Evolutionary conservation across 2,113 vertebrate genomes (phyloP).

Genomic region (Pristiophorus japonicus): DNA sequence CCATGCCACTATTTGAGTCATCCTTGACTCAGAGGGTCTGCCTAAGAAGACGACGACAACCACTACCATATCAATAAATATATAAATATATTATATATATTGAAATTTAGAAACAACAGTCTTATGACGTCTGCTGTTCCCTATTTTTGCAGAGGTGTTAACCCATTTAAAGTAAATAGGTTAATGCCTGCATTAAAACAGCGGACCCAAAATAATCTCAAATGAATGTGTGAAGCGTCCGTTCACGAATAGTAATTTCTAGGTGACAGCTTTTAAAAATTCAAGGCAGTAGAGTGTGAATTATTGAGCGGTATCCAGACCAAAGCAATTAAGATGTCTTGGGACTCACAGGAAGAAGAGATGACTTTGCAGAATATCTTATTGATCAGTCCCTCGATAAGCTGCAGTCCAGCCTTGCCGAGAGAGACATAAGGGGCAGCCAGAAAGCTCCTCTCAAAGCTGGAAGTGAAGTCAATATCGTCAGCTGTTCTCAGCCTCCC

Average conservation of each 20-base stretch:
- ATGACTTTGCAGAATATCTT: neutral
- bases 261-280: neutral
- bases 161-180: neutral
- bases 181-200: neutral
- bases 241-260: neutral
- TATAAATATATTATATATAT: too few relatives aligned
- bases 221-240: neutral
- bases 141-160: neutral
- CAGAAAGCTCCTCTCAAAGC: neutral
- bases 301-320: neutral
- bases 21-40: too few relatives aligned
- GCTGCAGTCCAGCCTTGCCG: neutral
- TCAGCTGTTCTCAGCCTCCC: neutral
- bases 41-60: too few relatives aligned
- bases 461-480: neutral
- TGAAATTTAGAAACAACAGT: neutral
- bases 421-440: neutral
- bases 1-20: too few relatives aligned
- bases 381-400: neutral
- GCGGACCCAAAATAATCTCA: neutral
- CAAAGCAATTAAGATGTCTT: conserved; percentile 10
- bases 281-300: neutral
- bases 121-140: neutral
- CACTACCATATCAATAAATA: neutral
- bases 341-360: neutral